These are phyloP conservation scores for Eupithecia tripunctaria DNA, from an alignment of 2,888 invertebrate genomes.

Conservation along the genomic window DNA sequence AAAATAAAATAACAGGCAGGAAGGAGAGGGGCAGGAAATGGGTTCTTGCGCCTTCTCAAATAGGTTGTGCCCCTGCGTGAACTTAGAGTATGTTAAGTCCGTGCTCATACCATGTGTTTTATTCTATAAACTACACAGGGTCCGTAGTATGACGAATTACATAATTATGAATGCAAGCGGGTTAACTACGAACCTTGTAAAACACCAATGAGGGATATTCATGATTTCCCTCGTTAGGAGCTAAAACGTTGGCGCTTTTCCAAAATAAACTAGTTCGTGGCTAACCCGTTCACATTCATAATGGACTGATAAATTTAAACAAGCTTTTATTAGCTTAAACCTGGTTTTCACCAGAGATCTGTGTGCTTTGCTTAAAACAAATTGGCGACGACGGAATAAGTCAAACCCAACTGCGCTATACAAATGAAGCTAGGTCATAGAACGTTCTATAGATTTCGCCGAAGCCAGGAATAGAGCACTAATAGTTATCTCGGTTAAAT, in stretches of 20 bases:
- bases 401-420: background rate
- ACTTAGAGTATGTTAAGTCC: too few relatives aligned
- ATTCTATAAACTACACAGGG: too few relatives aligned
- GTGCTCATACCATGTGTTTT: too few relatives aligned
- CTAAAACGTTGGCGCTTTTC: background rate
- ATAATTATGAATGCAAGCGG: too few relatives aligned
- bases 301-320: background rate
- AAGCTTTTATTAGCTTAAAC: background rate
- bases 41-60: too few relatives aligned
- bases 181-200: background rate
- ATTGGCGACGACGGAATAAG: background rate
- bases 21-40: too few relatives aligned
- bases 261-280: background rate
- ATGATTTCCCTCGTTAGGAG: background rate
- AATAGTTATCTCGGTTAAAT: constrained; percentile 19
- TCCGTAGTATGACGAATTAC: too few relatives aligned
- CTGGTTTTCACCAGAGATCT: background rate
- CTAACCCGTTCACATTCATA: background rate
- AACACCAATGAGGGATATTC: background rate
- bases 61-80: too few relatives aligned
- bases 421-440: background rate
- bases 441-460: background rate
- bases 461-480: background rate
- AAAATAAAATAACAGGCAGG: too few relatives aligned
- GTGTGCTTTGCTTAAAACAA: background rate